Conservation (phyloP, 2,888 invertebrate genomes). For the Spialia ferax region DNA sequence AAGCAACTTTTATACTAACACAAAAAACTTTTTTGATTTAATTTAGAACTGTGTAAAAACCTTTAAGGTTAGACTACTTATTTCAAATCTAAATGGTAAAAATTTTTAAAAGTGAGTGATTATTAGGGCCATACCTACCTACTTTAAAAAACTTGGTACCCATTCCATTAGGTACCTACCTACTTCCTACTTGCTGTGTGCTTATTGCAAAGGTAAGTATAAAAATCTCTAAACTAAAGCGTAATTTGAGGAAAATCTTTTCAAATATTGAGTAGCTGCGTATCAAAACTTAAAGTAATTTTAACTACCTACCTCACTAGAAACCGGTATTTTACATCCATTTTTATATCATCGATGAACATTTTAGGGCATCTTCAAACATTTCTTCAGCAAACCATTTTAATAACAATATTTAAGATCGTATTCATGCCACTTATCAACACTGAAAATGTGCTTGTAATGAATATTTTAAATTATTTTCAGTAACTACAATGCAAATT, state of each 20-base stretch:
- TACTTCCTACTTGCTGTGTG: not conserved
- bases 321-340: not conserved
- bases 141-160: not conserved
- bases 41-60: not conserved
- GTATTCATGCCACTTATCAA: no score
- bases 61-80: not conserved
- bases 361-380: no score
- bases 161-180: no score
- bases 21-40: not conserved
- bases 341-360: not conserved
- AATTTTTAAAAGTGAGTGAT: not conserved
- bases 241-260: not conserved
- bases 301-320: not conserved
- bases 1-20: no score
- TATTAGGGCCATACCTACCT: not conserved
- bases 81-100: not conserved
- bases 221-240: not conserved
- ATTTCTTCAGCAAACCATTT: not conserved
- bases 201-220: not conserved
- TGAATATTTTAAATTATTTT: slow-evolving; percentile 5
- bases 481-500: slow-evolving; percentile 23
- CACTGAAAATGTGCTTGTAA: not conserved
- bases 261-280: not conserved
- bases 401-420: not conserved
- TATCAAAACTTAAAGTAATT: not conserved